phyloP scores from a whole-genome alignment of 2,888 invertebrate species.

The Drosophila hamatofila region DNA sequence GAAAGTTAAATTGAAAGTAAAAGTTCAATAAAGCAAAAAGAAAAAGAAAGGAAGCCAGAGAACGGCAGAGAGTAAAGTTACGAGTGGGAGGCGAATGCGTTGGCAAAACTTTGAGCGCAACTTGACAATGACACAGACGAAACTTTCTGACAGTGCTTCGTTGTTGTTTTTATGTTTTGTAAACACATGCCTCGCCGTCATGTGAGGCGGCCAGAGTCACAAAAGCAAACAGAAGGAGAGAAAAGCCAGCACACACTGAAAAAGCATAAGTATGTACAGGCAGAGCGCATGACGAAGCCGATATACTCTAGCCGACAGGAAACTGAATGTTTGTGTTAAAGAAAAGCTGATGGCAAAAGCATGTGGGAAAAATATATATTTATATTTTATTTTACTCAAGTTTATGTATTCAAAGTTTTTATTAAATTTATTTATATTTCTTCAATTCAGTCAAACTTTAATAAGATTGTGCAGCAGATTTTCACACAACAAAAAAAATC shows the following conservation, averaged over 20 bases:
- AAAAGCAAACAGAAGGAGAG: conserved; percentile 31
- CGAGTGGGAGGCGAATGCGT: conserved; percentile 6
- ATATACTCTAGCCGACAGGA: conserved; percentile 20
- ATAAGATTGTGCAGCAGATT: too few species aligned
- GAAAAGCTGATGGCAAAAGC: not conserved
- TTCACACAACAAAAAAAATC: not conserved
- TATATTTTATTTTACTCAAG: not conserved
- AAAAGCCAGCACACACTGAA: conserved; percentile 11
- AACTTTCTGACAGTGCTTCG: conserved; percentile 69
- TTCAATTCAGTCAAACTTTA: not conserved
- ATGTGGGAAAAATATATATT: not conserved
- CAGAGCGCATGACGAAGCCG: conserved; percentile 19
- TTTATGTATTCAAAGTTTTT: not conserved
- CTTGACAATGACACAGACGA: conserved; percentile 76
- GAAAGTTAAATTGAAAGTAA: conserved; percentile 80
- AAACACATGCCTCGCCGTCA: conserved; percentile 65
- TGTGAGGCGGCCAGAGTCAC: conserved; percentile 57
- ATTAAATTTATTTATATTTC: not conserved
- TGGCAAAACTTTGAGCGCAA: conserved; percentile 67
- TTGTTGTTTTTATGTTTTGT: conserved; percentile 68
- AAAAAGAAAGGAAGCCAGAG: conserved; percentile 8
- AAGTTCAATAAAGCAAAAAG: conserved; percentile 77
- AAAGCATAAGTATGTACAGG: conserved; percentile 17
- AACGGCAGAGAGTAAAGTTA: not conserved
- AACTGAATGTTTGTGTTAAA: not conserved